phyloP scores from a whole-genome alignment of 1,140 invertebrate genomes.

The Thaumetopoea pityocampa region DNA sequence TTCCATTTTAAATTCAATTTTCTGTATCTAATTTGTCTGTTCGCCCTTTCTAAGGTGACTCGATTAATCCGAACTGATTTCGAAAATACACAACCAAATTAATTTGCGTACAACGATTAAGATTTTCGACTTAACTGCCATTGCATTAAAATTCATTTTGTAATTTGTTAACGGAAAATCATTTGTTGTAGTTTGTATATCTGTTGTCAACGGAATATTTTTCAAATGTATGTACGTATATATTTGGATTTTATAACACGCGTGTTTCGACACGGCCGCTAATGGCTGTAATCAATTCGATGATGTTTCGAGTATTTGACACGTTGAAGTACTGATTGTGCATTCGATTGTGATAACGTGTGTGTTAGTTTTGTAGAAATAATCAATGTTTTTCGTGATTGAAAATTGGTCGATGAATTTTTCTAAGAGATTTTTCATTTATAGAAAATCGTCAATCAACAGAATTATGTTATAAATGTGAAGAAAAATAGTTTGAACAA shows the following conservation, averaged over 20 bases:
- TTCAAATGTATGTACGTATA: conserved; percentile 24
- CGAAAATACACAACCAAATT: conserved; percentile 9
- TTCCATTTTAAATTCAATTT: conserved; percentile 19
- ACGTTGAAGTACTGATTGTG: conserved; percentile 11
- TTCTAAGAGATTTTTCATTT: no score
- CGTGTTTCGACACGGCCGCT: conserved; percentile 23
- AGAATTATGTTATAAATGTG: no score
- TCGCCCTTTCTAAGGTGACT: conserved; percentile 12
- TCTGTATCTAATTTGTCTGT: conserved; percentile 26
- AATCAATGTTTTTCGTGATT: no score
- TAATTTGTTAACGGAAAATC: not conserved
- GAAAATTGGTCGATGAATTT: no score
- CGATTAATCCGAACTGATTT: conserved; percentile 27
- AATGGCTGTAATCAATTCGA: conserved; percentile 27
- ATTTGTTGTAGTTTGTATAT: conserved; percentile 6
- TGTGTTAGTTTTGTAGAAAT: conserved; percentile 12
- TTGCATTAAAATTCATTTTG: conserved; percentile 5
- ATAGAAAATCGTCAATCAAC: no score
- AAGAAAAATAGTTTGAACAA: no score
- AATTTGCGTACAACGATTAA: not conserved
- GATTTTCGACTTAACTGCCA: not conserved
- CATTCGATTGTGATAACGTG: conserved; percentile 9
- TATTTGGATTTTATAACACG: conserved; percentile 26
- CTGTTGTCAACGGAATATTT: conserved; percentile 24
- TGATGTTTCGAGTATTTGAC: conserved; percentile 16